phyloP scores from a whole-genome alignment of 1,140 invertebrate genomes.

The Drosophila bocki region DNA sequence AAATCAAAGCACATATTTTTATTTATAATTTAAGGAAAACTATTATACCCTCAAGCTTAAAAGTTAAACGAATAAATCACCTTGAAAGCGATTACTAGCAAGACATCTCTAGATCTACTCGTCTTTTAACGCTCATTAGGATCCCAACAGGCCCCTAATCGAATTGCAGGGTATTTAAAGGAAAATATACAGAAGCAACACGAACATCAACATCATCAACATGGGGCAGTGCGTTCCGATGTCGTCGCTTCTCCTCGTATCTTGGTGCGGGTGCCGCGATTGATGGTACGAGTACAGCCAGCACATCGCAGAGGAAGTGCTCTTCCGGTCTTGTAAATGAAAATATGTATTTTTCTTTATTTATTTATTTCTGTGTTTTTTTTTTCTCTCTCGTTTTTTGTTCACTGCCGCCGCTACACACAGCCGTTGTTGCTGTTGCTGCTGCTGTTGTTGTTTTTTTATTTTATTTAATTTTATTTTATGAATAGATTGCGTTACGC shows the following conservation, averaged over 20 bases:
- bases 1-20: background rate
- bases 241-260: constrained; percentile 30
- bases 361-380: constrained; percentile 34
- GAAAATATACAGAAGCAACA: constrained; percentile 17
- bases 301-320: constrained; percentile 72
- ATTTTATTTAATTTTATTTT: constrained; percentile 83
- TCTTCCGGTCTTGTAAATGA: constrained; percentile 83
- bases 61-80: background rate
- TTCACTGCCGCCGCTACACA: constrained; percentile 16
- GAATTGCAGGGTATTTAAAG: constrained; percentile 1
- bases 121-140: background rate
- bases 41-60: background rate
- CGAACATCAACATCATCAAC: constrained; percentile 22
- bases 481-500: constrained; percentile 83
- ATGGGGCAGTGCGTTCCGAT: constrained; percentile 22
- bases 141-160: background rate
- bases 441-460: constrained; percentile 43
- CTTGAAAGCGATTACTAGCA: background rate
- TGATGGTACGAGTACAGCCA: constrained; percentile 51
- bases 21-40: background rate
- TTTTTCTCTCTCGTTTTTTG: constrained; percentile 4
- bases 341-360: constrained; percentile 75
- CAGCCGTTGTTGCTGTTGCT: constrained; percentile 6
- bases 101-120: background rate
- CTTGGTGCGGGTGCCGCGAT: constrained; percentile 62